A percentile compares a stretch with the other conserved stretches of the same genome.
Evolutionary conservation across 2,113 vertebrate genomes (phyloP).

Genomic region (Phalacrocorax aristotelis): DNA sequence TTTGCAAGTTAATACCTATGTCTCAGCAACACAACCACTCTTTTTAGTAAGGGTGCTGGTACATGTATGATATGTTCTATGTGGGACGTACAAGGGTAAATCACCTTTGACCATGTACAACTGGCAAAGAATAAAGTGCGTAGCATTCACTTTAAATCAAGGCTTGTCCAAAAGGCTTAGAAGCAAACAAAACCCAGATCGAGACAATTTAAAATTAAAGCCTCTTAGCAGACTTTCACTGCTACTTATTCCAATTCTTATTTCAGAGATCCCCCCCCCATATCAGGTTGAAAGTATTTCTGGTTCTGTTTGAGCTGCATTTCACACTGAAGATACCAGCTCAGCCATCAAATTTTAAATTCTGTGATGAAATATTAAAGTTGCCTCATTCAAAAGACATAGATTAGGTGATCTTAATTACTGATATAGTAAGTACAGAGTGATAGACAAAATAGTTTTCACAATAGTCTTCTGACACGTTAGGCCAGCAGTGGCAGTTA

Average conservation of each 20-base stretch:
- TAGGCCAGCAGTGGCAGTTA: not conserved
- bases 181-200: not conserved
- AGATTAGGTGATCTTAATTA: not conserved
- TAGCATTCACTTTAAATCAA: not conserved
- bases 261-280: rapidly evolving
- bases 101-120: conserved; percentile 14
- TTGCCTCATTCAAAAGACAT: not conserved
- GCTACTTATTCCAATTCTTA: not conserved
- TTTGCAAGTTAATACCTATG: not conserved
- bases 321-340: not conserved
- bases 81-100: not conserved
- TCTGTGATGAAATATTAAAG: not conserved
- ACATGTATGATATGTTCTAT: not conserved
- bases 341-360: not conserved
- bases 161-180: not conserved
- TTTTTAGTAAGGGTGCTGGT: not conserved
- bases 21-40: not conserved
- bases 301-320: not conserved
- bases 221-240: not conserved
- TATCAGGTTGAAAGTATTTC: not conserved
- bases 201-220: not conserved
- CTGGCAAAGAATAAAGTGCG: not conserved
- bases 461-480: not conserved
- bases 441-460: not conserved
- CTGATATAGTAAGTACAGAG: rapidly evolving